Percentiles rank a stretch among this genome's conserved stretches.
Evolutionary conservation across 2,888 invertebrate genomes (phyloP).

Genomic region (Archips xylosteana): DNA sequence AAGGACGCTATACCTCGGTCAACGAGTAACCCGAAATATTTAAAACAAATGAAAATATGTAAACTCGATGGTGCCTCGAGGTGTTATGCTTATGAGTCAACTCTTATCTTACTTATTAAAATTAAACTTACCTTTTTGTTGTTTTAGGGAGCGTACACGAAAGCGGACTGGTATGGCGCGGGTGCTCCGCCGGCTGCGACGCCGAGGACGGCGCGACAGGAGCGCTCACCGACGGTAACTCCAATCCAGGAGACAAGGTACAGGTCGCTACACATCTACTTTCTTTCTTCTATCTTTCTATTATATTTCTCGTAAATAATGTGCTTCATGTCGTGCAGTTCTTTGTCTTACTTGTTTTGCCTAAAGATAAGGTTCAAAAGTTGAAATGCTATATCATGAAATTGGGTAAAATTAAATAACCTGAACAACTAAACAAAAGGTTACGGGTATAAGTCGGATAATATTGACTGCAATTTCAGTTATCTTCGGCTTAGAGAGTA

Average conservation of each 20-base stretch:
- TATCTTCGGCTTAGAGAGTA: too few relatives aligned
- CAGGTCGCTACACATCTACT: neutral
- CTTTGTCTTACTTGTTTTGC: too few relatives aligned
- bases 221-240: conserved; percentile 84
- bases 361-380: too few relatives aligned
- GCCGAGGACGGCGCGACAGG: conserved; percentile 82
- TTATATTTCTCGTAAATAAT: too few relatives aligned
- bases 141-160: conserved; percentile 80
- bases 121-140: conserved; percentile 19
- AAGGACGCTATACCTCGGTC: too few relatives aligned
- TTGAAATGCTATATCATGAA: too few relatives aligned
- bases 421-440: too few relatives aligned
- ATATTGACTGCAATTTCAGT: too few relatives aligned
- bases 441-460: too few relatives aligned
- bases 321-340: neutral
- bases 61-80: neutral
- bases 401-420: too few relatives aligned
- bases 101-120: neutral
- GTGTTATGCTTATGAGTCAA: neutral
- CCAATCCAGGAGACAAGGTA: conserved; percentile 88
- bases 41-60: too few relatives aligned
- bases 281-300: neutral
- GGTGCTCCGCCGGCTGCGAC: conserved; percentile 84
- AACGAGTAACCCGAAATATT: too few relatives aligned
- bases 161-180: conserved; percentile 86